Percentiles rank a stretch among this genome's conserved stretches.
phyloP scores from a whole-genome alignment of 2,888 invertebrate genomes.

The Strigamia crassipes region DNA sequence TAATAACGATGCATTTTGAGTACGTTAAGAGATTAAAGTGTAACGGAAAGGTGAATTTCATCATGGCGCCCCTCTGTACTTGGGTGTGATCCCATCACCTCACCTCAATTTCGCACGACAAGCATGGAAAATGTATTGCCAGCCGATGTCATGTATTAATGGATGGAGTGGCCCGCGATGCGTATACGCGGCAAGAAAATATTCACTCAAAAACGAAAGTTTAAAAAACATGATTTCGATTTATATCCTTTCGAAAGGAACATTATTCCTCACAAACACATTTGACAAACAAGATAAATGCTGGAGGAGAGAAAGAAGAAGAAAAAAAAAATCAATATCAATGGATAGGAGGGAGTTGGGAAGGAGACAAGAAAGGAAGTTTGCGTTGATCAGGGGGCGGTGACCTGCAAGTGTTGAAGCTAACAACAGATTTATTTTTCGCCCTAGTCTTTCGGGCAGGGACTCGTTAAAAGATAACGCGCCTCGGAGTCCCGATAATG shows the following conservation, averaged over 20 bases:
- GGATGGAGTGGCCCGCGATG: not conserved
- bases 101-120: constrained; percentile 26
- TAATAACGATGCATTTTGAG: constrained; percentile 34
- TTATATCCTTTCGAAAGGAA: no score
- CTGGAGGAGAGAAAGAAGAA: no score
- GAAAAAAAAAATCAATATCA: not conserved
- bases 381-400: constrained; percentile 2
- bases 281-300: not conserved
- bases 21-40: constrained; percentile 22
- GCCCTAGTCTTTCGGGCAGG: not conserved
- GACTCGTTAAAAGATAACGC: constrained; percentile 32
- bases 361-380: not conserved
- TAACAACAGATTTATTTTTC: constrained; percentile 28
- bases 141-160: not conserved
- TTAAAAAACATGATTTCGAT: no score
- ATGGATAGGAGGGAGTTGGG: not conserved
- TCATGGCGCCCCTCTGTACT: not conserved
- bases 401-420: constrained; percentile 34
- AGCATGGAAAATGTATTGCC: constrained; percentile 19
- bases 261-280: not conserved
- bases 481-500: not conserved
- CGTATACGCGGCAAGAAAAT: not conserved
- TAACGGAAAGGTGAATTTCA: constrained; percentile 5
- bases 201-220: no score
- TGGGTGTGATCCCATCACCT: constrained; percentile 27